These are phyloP conservation scores for Coturnix japonica DNA, from an alignment of 2,113 vertebrate genomes.

Conservation along the genomic window DNA sequence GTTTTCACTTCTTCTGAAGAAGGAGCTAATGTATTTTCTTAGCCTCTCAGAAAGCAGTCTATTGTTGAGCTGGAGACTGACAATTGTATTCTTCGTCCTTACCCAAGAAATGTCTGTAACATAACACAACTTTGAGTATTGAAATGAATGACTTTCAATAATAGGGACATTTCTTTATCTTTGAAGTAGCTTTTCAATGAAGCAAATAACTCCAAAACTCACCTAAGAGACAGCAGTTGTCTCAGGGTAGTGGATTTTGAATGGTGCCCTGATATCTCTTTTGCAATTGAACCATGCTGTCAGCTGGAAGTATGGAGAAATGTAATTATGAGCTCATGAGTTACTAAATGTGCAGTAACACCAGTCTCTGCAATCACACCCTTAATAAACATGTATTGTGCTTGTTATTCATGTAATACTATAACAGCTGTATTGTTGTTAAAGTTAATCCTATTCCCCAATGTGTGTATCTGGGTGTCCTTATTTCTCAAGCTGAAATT, in stretches of 20 bases:
- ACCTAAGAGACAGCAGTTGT: not conserved
- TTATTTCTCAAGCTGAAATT: not conserved
- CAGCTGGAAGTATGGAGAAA: not conserved
- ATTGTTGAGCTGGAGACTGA: not conserved
- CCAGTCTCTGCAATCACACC: not conserved
- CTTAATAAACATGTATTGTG: not conserved
- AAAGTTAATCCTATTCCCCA: not conserved
- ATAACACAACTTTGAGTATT: not conserved
- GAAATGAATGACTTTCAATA: not conserved
- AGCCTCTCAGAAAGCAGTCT: not conserved
- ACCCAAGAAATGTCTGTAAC: not conserved
- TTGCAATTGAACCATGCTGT: not conserved
- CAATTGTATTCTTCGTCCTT: not conserved
- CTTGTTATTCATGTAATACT: not conserved
- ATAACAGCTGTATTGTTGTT: not conserved
- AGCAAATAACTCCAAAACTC: not conserved
- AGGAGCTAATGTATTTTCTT: not conserved
- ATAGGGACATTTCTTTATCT: not conserved
- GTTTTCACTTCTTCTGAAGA: not conserved
- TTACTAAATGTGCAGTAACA: not conserved
- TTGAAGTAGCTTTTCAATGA: not conserved
- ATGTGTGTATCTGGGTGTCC: accelerated
- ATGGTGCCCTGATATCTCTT: not conserved
- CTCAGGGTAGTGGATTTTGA: not conserved
- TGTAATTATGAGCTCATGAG: not conserved